Evolutionary conservation across 1,140 invertebrate species (phyloP), one percentile per base, ranked within the genome.

Genomic region (Coboldia fuscipes): DNA sequence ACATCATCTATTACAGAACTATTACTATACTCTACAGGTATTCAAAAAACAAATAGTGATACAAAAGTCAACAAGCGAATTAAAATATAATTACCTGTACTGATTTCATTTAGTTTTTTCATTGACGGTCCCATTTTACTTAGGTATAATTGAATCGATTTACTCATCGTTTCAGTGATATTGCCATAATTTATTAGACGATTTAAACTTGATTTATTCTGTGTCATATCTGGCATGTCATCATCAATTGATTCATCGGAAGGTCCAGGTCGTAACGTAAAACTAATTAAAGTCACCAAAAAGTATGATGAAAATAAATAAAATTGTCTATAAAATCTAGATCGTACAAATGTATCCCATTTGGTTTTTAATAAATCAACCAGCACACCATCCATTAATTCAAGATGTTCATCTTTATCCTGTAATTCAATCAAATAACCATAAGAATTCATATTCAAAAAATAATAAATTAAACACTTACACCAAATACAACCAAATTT

Each of bases 401-500:
- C 88, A 41, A 98, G 62, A 63, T 98, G 93, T 51, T 88, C 85
- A 40, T 84, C 72, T 61, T 82, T 85, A 41, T 92, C 84, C 88
- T 93, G 39, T 32, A 9, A 12, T 23, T 18, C 12, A 24, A 8
- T n/a, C 7, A 34, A n/a, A 14, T 13, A 0, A 17, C n/a, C 10
- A 19, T 13, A 3, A 20, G 5, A 17, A 16, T 21, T 14, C 14
- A 17, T 8, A 32, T 12, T 3, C 13, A 20, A 4, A 9, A 20
- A 33, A 33, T 30, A 30, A 3, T 30, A 4, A 3, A 30, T n/a
- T 3, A 7, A 19, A 19, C 12, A 55, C 67, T 66, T 63, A 88
- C 89, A 32, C 92, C 92, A 66, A 97, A 96, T 4, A 94, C 86
- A n/a, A 97, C 88, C n/a, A 96, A 70, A 65, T 93, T 93, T 4